phyloP scores from a whole-genome alignment of 92 coral and sea anemone genomes.

The Anthopleura xanthogrammica region DNA sequence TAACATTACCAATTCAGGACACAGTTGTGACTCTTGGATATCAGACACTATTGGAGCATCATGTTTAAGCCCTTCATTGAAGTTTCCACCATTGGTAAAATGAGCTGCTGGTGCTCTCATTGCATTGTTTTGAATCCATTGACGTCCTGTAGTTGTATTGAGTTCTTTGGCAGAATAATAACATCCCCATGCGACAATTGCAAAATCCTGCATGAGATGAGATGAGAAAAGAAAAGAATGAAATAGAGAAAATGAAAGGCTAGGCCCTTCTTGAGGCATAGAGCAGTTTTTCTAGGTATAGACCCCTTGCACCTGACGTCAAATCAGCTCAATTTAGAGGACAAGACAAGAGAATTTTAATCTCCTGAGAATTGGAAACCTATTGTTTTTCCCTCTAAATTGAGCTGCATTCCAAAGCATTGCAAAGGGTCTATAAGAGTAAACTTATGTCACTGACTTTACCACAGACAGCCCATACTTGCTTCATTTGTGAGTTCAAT shows the following conservation, averaged over 20 bases:
- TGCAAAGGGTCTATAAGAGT: no score
- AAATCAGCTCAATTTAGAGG: no score
- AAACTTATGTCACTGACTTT: no score
- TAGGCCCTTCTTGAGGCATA: not conserved
- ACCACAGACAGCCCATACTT: no score
- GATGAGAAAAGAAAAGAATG: not conserved
- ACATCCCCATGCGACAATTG: conserved; percentile 97
- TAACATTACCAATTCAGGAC: conserved; percentile 62
- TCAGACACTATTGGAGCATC: conserved; percentile 81
- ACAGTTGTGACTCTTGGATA: conserved; percentile 63
- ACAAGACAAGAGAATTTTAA: no score
- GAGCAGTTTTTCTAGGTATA: not conserved
- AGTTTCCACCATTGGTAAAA: conserved; percentile 68
- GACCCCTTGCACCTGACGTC: no score
- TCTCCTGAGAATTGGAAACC: no score
- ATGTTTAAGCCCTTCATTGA: conserved; percentile 54
- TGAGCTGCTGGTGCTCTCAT: conserved; percentile 89
- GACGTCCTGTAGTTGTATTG: conserved; percentile 60
- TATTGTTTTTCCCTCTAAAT: no score
- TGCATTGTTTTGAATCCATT: conserved; percentile 83
- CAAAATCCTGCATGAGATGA: conserved; percentile 63
- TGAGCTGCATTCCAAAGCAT: no score
- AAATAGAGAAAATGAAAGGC: not conserved
- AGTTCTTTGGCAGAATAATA: conserved; percentile 69
- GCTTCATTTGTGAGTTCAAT: no score